phyloP scores from a whole-genome alignment of 1,140 invertebrate species.

The Papilio dardanus region DNA sequence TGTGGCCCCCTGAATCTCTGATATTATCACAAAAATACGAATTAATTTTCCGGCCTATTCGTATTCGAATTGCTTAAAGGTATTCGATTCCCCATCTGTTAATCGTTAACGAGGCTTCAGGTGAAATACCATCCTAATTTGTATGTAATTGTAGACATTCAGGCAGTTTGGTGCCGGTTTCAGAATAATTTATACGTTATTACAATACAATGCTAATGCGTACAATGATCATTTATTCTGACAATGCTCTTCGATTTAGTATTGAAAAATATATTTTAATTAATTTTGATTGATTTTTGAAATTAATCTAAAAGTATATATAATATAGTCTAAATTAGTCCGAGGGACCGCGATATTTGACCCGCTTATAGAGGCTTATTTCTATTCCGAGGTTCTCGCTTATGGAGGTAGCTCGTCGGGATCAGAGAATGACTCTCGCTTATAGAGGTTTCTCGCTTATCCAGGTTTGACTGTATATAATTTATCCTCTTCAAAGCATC shows the following conservation, averaged over 20 bases:
- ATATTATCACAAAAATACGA: conserved; percentile 8
- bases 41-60: conserved; percentile 15
- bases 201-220: not conserved
- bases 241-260: not conserved
- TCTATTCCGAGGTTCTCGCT: too few relatives aligned
- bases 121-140: conserved; percentile 21
- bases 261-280: not conserved
- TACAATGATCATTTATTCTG: not conserved
- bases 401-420: too few relatives aligned
- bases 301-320: too few relatives aligned
- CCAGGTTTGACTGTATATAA: too few relatives aligned
- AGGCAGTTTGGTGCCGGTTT: conserved; percentile 20
- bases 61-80: conserved; percentile 16
- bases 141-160: conserved; percentile 11
- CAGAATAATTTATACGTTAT: conserved; percentile 8
- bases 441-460: too few relatives aligned
- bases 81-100: conserved; percentile 35
- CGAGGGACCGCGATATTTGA: too few relatives aligned
- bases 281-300: not conserved
- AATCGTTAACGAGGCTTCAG: conserved; percentile 30
- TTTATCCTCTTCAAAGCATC: too few relatives aligned
- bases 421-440: too few relatives aligned
- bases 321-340: too few relatives aligned
- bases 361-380: too few relatives aligned
- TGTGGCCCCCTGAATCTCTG: not conserved